Evolutionary conservation across 1,140 invertebrate species (phyloP).

Genomic region (Coptotermes formosanus): DNA sequence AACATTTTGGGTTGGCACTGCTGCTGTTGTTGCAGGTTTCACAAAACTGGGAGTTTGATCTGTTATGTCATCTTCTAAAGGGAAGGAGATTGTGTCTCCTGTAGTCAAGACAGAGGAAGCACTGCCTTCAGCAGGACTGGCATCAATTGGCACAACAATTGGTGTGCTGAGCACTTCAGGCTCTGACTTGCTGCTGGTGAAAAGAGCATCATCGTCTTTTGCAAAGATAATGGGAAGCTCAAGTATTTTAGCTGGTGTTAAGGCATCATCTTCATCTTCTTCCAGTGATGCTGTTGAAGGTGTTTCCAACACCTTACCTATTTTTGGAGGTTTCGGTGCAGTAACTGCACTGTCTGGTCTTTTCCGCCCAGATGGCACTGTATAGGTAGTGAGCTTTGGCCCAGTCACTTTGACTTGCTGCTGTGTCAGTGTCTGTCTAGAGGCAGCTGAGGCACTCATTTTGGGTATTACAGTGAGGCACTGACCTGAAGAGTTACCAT

Average conservation of each 20-base stretch:
- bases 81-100: slow-evolving; percentile 36
- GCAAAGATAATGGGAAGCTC: slow-evolving; percentile 67
- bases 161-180: slow-evolving; percentile 13
- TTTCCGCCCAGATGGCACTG: slow-evolving; percentile 17
- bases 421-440: slow-evolving; percentile 42
- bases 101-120: slow-evolving; percentile 38
- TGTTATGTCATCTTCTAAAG: slow-evolving; percentile 38
- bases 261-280: slow-evolving; percentile 38
- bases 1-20: slow-evolving; percentile 45
- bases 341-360: background rate
- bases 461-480: slow-evolving; percentile 32
- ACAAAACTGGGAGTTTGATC: slow-evolving; percentile 36
- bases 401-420: slow-evolving; percentile 50
- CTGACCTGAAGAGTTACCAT: slow-evolving; percentile 18
- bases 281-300: slow-evolving; percentile 37
- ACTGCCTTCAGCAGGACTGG: slow-evolving; percentile 42
- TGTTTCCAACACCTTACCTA: slow-evolving; percentile 35
- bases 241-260: slow-evolving; percentile 60
- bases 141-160: slow-evolving; percentile 29
- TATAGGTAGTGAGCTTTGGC: slow-evolving; percentile 37
- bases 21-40: slow-evolving; percentile 44
- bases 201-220: slow-evolving; percentile 53
- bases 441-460: slow-evolving; percentile 22
- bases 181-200: slow-evolving; percentile 6
- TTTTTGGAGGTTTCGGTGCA: slow-evolving; percentile 24